Conservation (phyloP, 2,113 vertebrate genomes). For the Micronycteris hirsuta region DNA sequence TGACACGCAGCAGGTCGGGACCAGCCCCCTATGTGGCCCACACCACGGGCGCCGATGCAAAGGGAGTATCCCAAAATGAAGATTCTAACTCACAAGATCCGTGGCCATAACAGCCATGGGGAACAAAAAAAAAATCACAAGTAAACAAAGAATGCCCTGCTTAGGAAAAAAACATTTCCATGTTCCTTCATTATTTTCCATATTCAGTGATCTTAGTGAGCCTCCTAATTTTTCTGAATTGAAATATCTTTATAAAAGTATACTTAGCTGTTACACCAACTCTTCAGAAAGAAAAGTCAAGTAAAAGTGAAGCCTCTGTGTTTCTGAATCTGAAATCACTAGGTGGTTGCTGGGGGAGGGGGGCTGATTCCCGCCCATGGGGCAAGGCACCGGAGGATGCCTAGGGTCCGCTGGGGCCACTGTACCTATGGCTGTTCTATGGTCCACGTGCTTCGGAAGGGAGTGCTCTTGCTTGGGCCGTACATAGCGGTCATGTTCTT, state of each 20-base stretch:
- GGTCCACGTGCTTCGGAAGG: neutral
- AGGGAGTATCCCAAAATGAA: neutral
- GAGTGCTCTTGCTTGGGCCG: neutral
- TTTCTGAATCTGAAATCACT: neutral
- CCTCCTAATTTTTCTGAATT: neutral
- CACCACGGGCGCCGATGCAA: neutral
- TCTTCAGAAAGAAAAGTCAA: neutral
- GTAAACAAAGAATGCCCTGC: neutral
- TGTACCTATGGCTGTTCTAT: neutral
- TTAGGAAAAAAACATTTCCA: neutral
- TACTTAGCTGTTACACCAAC: neutral
- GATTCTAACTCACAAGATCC: neutral
- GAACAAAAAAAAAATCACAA: neutral
- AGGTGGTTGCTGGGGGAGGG: neutral
- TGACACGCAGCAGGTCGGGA: neutral
- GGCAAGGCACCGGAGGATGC: neutral
- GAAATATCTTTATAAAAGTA: constrained; percentile 29
- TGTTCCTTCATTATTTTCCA: neutral
- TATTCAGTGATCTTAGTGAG: neutral
- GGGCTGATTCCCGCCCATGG: neutral
- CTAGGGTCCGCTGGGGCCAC: neutral
- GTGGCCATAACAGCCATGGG: neutral
- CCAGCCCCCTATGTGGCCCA: neutral
- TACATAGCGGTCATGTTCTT: neutral
- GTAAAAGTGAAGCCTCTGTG: neutral